Percentiles rank a stretch among this genome's conserved stretches.
Conservation (phyloP, 2,888 invertebrate genomes). For the Epistrophe grossulariae region DNA sequence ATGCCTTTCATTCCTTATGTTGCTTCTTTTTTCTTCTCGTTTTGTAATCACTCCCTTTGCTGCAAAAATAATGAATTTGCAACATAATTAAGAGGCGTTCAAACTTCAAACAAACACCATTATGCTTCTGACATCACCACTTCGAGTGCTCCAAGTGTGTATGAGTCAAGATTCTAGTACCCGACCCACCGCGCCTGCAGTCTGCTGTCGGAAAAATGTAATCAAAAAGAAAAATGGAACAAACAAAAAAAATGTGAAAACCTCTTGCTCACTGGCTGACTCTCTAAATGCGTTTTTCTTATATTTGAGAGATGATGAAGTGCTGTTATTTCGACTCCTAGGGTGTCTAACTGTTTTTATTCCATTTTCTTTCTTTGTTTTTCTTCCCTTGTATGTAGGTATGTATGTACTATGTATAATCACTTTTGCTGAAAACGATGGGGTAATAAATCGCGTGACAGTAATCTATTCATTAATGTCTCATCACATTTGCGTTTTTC, state of each 20-base stretch:
- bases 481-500: constrained; percentile 77
- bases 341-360: constrained; percentile 37
- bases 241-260: constrained; percentile 48
- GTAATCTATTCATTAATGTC: constrained; percentile 78
- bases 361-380: constrained; percentile 24
- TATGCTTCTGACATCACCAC: constrained; percentile 65
- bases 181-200: constrained; percentile 17
- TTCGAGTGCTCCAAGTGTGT: constrained; percentile 52
- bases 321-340: constrained; percentile 41
- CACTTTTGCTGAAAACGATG: constrained; percentile 37
- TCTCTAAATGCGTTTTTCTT: constrained; percentile 22
- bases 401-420: background rate
- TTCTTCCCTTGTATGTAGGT: background rate
- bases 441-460: constrained; percentile 77
- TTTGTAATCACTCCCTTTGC: constrained; percentile 28
- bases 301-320: constrained; percentile 47
- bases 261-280: background rate
- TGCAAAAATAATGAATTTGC: constrained; percentile 38
- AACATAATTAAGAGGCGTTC: constrained; percentile 72
- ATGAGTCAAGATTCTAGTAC: constrained; percentile 46
- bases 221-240: constrained; percentile 36
- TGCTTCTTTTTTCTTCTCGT: background rate
- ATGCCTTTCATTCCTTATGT: background rate
- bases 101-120: constrained; percentile 45
- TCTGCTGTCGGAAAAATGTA: constrained; percentile 42